Evolutionary conservation across 2,888 invertebrate genomes (phyloP).

Genomic region (Agriopis marginaria): DNA sequence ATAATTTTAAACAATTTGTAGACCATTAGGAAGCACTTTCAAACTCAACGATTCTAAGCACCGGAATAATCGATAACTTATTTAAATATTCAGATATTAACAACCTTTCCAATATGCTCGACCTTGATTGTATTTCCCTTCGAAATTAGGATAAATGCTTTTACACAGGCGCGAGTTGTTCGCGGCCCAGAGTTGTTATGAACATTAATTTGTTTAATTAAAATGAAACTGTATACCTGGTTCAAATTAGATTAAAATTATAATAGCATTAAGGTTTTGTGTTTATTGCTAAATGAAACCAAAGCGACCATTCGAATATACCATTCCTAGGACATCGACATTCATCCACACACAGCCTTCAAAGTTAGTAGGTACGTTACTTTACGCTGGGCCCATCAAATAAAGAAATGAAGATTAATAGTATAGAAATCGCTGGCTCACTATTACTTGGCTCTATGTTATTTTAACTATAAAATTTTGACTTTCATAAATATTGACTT

Average conservation of each 20-base stretch:
- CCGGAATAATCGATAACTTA: slow-evolving; percentile 28
- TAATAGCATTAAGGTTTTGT: neutral
- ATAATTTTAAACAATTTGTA: slow-evolving; percentile 13
- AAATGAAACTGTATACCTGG: slow-evolving; percentile 4
- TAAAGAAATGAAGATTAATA: too few relatives aligned
- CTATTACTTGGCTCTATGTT: too few relatives aligned
- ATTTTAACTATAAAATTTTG: too few relatives aligned
- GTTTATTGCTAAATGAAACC: neutral
- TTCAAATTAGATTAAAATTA: neutral
- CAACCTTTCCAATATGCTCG: slow-evolving; percentile 19
- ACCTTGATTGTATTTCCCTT: slow-evolving; percentile 11
- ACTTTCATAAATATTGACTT: too few relatives aligned
- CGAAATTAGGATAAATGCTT: slow-evolving; percentile 17
- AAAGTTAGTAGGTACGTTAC: too few relatives aligned
- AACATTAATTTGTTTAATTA: slow-evolving; percentile 11
- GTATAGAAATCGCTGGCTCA: too few relatives aligned
- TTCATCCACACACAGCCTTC: too few relatives aligned
- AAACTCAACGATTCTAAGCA: slow-evolving; percentile 24
- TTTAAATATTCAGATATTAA: slow-evolving; percentile 30
- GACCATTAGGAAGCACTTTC: slow-evolving; percentile 5
- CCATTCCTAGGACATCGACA: too few relatives aligned
- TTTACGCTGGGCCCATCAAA: too few relatives aligned
- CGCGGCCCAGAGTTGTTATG: neutral
- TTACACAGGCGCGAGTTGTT: slow-evolving; percentile 2
- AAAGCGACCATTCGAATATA: too few relatives aligned